Conservation (phyloP, 2,113 vertebrate genomes). For the Indicator indicator region DNA sequence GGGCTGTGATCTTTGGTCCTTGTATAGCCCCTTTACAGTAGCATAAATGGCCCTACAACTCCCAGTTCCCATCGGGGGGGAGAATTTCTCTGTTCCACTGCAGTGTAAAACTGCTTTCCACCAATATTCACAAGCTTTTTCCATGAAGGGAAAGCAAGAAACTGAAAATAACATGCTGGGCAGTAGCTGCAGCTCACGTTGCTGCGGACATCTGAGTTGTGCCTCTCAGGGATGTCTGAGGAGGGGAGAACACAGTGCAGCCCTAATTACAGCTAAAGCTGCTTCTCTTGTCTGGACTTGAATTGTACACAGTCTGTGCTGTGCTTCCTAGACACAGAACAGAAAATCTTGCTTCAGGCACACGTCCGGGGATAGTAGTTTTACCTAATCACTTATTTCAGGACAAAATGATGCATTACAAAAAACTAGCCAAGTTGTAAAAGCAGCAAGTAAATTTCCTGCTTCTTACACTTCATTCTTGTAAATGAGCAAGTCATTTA, state of each 20-base stretch:
- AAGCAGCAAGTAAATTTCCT: neutral
- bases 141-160: neutral
- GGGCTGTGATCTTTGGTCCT: neutral
- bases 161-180: neutral
- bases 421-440: neutral
- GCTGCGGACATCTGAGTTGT: neutral
- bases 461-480: neutral
- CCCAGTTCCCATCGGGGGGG: neutral
- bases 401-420: neutral
- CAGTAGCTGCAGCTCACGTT: neutral
- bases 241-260: neutral
- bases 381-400: neutral
- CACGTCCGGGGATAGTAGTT: neutral
- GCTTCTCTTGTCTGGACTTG: neutral
- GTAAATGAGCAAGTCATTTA: neutral
- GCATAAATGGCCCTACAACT: neutral
- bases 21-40: neutral
- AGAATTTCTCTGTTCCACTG: neutral
- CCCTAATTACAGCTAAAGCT: neutral
- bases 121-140: neutral
- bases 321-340: neutral
- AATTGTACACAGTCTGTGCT: accelerated
- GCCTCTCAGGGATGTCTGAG: neutral
- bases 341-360: neutral
- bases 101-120: neutral